These are phyloP conservation scores for Varecia variegata DNA, from an alignment of 2,797 vertebrate genomes.

Conservation along the genomic window DNA sequence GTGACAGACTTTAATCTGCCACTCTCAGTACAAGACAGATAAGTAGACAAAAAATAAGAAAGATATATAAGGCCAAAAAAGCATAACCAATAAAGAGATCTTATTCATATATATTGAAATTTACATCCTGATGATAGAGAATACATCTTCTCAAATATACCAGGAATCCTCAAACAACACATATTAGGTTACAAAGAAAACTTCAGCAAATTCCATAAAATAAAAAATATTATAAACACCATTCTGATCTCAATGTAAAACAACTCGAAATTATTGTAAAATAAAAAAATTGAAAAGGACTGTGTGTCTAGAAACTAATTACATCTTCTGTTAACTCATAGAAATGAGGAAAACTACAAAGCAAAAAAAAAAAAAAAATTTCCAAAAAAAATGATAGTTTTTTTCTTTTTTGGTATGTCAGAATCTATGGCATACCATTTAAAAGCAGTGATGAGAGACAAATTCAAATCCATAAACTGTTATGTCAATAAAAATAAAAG, in stretches of 20 bases:
- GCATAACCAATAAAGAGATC: not conserved
- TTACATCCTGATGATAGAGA: not conserved
- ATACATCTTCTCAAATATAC: not conserved
- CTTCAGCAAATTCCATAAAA: not conserved
- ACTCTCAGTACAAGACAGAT: not conserved
- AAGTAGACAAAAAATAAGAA: not conserved
- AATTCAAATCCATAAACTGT: constrained; percentile 1
- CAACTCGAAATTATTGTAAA: not conserved
- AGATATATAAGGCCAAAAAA: not conserved
- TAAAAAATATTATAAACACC: not conserved
- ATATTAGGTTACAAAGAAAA: constrained; percentile 5
- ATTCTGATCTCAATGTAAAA: not conserved
- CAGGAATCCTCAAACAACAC: not conserved
- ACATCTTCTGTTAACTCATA: not conserved
- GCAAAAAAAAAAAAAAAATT: not conserved
- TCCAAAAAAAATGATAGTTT: not conserved
- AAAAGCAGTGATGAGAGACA: constrained; percentile 33
- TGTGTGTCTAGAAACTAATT: not conserved
- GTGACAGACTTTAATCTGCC: not conserved
- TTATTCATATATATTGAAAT: not conserved
- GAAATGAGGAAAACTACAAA: not conserved
- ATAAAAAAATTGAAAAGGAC: not conserved
- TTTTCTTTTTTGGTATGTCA: not conserved
- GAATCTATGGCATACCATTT: not conserved
- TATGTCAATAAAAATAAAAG: not conserved